These are phyloP conservation scores for Dynastes grantii DNA, from an alignment of 2,888 invertebrate genomes.

Conservation along the genomic window DNA sequence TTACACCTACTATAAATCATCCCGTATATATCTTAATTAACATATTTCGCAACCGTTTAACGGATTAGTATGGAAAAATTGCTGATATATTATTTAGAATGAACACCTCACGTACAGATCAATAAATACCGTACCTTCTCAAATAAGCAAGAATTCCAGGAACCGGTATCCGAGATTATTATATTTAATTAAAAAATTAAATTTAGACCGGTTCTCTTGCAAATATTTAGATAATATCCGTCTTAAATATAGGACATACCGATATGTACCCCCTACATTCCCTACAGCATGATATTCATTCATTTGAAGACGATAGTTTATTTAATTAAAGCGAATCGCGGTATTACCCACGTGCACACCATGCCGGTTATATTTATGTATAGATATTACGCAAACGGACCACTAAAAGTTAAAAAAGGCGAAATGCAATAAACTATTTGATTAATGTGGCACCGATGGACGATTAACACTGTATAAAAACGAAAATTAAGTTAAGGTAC, in stretches of 20 bases:
- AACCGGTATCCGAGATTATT: no score
- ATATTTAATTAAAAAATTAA: constrained; percentile 21
- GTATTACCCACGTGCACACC: neutral
- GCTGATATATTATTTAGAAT: no score
- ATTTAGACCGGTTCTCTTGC: constrained; percentile 13
- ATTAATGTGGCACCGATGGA: constrained; percentile 22
- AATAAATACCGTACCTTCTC: no score
- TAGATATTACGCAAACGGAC: neutral
- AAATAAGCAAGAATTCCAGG: no score
- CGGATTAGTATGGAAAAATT: no score
- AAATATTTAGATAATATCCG: constrained; percentile 33
- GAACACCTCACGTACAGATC: no score
- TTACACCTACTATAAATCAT: no score
- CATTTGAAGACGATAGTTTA: constrained; percentile 9
- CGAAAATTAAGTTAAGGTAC: neutral
- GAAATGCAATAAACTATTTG: constrained; percentile 17
- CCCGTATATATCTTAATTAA: neutral
- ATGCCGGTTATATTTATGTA: neutral
- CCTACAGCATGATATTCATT: constrained; percentile 5
- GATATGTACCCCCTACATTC: neutral
- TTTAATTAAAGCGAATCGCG: constrained; percentile 3
- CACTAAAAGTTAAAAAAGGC: constrained; percentile 21
- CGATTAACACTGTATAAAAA: constrained; percentile 22
- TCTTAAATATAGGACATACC: constrained; percentile 31
- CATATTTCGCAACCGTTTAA: no score